Evolutionary conservation across 1,140 invertebrate species (phyloP), one percentile per base, ranked within the genome.

Genomic region (Euglossa dilemma): DNA sequence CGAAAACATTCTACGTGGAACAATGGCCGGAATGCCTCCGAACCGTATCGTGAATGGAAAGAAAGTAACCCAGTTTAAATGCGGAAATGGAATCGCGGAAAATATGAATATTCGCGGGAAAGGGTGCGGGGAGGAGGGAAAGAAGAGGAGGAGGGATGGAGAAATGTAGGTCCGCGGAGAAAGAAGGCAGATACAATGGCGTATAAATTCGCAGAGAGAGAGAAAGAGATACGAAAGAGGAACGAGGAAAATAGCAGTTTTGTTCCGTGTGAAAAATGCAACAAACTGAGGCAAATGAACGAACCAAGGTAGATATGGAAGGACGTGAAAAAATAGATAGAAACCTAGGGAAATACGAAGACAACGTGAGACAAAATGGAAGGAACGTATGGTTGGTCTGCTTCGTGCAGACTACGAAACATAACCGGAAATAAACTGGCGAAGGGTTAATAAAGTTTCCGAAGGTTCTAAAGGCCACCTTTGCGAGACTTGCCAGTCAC

Each of bases 81-180:
- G 47, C 45, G 61, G 47, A 52, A 77, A 77, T 77, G 74, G 50
- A 66, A 77, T 28, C 50, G 56, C 18, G 23, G 9, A 77, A 76
- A 76, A 64, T 74, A 74, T 66, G 74, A 66, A 77, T 77, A 77
- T 77, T 66, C 74, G 47, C 28, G 28, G 14, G 45, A 66, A 4
- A 47, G 20, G 28, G 28, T n/a, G 23, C 5, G 12, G 54, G 50
- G n/a, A n/a, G n/a, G n/a, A n/a, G n/a, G n/a, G n/a, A n/a, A n/a
- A n/a, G n/a, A n/a, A n/a, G n/a, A n/a, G n/a, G n/a, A n/a, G n/a
- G n/a, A n/a, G n/a, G 50, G 47, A 43, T 64, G 14, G 14, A 77
- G 74, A 66, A 77, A 77, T 66, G 56, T 61, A 43, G 74, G 74
- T n/a, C 23, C 14, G 20, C 16, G 50, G 28, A 43, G 52, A 43